Conservation (phyloP, 2,888 invertebrate species). For the Steromphala cineraria region DNA sequence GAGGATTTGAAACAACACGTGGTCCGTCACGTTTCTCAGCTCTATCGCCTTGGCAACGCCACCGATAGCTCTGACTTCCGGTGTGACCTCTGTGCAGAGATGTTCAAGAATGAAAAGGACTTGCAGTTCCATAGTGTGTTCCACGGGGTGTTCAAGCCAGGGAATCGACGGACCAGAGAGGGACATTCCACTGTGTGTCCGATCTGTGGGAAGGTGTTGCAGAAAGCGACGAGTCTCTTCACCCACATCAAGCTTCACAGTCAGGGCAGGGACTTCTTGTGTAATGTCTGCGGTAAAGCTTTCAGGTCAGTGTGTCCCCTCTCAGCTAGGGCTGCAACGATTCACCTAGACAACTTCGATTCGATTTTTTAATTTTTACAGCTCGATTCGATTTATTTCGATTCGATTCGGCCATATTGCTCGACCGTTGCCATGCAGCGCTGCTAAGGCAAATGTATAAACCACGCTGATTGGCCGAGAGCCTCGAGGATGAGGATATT, state of each 20-base stretch:
- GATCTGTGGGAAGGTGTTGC: slow-evolving; percentile 13
- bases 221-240: neutral
- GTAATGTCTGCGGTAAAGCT: neutral
- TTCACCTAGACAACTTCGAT: too few relatives aligned
- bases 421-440: too few relatives aligned
- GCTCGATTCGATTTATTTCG: too few relatives aligned
- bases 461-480: too few relatives aligned
- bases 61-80: neutral
- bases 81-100: neutral
- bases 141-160: neutral
- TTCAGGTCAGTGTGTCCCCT: neutral
- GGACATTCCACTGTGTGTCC: slow-evolving; percentile 4
- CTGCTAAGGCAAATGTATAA: too few relatives aligned
- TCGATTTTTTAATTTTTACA: too few relatives aligned
- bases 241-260: neutral
- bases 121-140: neutral
- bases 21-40: neutral
- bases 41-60: neutral
- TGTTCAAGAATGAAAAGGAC: neutral
- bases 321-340: too few relatives aligned
- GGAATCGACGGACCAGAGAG: too few relatives aligned
- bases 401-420: too few relatives aligned
- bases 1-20: slow-evolving; percentile 3
- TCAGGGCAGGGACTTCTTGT: neutral
- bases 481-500: too few relatives aligned